A percentile compares a stretch with the other conserved stretches of the same genome.
phyloP scores from a whole-genome alignment of 2,113 vertebrate genomes.

The Rissa tridactyla region DNA sequence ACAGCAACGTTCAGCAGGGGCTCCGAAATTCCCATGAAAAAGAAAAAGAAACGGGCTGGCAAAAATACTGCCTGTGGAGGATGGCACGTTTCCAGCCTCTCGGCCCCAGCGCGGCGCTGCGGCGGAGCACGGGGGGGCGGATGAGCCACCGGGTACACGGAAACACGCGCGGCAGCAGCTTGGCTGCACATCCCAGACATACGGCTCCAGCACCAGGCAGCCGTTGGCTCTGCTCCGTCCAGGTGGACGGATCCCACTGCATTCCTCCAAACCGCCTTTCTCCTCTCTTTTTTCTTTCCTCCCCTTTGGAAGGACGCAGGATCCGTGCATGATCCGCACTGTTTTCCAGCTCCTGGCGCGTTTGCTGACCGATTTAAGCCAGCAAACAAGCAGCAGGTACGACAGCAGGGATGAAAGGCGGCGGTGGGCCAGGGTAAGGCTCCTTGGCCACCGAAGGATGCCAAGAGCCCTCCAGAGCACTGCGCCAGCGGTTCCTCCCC shows the following conservation, averaged over 20 bases:
- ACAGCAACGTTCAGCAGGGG: accelerated
- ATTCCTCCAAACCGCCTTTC: accelerated
- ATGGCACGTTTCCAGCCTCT: background rate
- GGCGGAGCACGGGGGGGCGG: background rate
- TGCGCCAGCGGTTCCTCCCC: background rate
- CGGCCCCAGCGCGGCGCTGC: background rate
- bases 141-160: no score
- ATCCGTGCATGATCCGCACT: no score
- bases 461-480: background rate
- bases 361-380: background rate
- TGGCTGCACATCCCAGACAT: accelerated
- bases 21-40: background rate
- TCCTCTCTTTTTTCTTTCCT: background rate
- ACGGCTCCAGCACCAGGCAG: background rate
- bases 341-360: background rate
- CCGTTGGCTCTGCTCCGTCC: accelerated
- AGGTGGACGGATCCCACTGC: accelerated
- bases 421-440: background rate
- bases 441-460: background rate
- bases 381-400: background rate
- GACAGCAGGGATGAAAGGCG: accelerated
- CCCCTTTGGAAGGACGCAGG: accelerated
- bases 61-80: background rate
- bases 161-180: background rate
- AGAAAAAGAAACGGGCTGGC: background rate